phyloP scores from a whole-genome alignment of 2,797 vertebrate genomes.

The Neosilurus hyrtlii region DNA sequence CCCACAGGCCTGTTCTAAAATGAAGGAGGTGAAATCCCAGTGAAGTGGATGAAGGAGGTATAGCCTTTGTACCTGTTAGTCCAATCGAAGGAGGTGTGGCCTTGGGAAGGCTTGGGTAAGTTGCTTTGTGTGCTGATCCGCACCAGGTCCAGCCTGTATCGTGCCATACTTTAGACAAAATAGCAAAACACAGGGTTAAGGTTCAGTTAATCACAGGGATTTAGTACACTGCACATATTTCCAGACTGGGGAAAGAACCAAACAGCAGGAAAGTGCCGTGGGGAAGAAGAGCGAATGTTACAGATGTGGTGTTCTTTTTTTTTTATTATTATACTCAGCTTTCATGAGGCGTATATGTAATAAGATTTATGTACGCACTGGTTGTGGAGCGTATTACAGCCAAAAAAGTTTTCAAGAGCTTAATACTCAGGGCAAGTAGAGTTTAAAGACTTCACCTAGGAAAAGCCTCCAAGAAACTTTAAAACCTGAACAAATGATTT shows the following conservation, averaged over 20 bases:
- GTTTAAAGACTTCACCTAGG: neutral
- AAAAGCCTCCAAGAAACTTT: neutral
- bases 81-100: neutral
- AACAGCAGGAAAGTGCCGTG: slow-evolving; percentile 4
- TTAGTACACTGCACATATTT: neutral
- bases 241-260: neutral
- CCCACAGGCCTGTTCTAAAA: no score
- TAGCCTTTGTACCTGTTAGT: neutral
- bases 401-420: neutral
- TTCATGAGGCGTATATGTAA: slow-evolving; percentile 33
- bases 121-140: no score
- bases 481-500: neutral
- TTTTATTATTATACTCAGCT: slow-evolving; percentile 39
- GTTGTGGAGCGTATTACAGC: slow-evolving; percentile 26
- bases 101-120: neutral
- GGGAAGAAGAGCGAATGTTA: neutral
- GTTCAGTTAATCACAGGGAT: neutral
- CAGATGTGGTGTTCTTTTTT: slow-evolving; percentile 33
- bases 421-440: neutral
- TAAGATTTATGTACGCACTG: slow-evolving; percentile 24
- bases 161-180: neutral
- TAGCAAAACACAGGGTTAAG: neutral
- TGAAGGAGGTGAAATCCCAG: neutral
- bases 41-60: neutral
- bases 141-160: neutral